Conservation (phyloP, 1,140 invertebrate genomes). For the Pogonomyrmex californicus region DNA sequence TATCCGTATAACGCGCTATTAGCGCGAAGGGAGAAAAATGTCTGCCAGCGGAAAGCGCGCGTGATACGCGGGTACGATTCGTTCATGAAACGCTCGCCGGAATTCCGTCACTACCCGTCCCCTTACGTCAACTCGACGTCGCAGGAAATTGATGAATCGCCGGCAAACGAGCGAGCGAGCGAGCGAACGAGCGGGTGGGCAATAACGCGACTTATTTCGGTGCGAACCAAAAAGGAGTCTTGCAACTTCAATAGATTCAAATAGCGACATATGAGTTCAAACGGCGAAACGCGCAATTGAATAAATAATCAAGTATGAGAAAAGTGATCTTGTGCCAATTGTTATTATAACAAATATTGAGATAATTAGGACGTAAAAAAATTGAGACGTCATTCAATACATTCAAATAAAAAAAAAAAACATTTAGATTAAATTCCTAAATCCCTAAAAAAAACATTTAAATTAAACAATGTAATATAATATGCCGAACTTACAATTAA, state of each 20-base stretch:
- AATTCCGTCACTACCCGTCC: constrained; percentile 39
- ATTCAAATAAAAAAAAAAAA: not conserved
- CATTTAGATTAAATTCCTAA: too few relatives aligned
- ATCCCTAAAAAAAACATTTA: too few relatives aligned
- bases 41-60: not conserved
- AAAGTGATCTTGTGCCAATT: not conserved
- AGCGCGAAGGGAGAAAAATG: constrained; percentile 9
- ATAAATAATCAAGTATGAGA: not conserved
- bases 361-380: not conserved
- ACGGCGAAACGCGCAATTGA: not conserved
- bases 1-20: constrained; percentile 26
- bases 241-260: not conserved
- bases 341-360: not conserved
- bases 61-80: constrained; percentile 1
- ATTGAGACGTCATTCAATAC: not conserved
- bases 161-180: not conserved
- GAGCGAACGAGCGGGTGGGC: not conserved
- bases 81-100: constrained; percentile 37
- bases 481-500: too few relatives aligned
- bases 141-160: constrained; percentile 57
- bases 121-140: constrained; percentile 38
- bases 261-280: not conserved
- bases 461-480: too few relatives aligned
- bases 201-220: not conserved
- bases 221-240: not conserved